These are phyloP conservation scores for Ernsta delagoae DNA, from an alignment of 2,888 invertebrate species.

Conservation along the genomic window DNA sequence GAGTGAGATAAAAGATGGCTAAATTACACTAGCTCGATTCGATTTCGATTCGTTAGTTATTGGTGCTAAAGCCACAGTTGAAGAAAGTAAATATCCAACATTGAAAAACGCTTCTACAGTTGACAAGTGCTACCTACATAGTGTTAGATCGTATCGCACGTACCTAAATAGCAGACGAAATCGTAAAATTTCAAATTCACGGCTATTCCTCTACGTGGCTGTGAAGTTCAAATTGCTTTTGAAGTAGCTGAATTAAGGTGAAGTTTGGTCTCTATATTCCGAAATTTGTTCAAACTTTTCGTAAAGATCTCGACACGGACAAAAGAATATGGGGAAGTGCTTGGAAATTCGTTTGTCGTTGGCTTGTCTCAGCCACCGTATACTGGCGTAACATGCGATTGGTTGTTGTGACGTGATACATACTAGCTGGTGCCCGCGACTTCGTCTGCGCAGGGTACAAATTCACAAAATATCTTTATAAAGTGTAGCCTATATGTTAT, in stretches of 20 bases:
- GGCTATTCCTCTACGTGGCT: slow-evolving; percentile 8
- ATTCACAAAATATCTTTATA: too few relatives aligned
- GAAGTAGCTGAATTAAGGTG: slow-evolving; percentile 30
- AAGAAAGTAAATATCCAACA: neutral
- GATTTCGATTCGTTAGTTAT: too few relatives aligned
- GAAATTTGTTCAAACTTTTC: slow-evolving; percentile 22
- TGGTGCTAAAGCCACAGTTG: too few relatives aligned
- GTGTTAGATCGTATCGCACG: slow-evolving; percentile 1
- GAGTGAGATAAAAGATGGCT: too few relatives aligned
- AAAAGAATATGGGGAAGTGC: neutral
- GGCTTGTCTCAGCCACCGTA: too few relatives aligned
- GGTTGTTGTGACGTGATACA: too few relatives aligned
- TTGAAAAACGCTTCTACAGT: slow-evolving; percentile 7
- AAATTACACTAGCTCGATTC: too few relatives aligned
- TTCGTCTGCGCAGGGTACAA: too few relatives aligned
- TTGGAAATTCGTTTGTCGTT: neutral
- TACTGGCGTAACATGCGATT: too few relatives aligned
- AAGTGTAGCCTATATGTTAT: too few relatives aligned
- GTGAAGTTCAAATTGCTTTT: slow-evolving; percentile 30
- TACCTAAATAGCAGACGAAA: slow-evolving; percentile 8
- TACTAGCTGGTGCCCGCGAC: too few relatives aligned
- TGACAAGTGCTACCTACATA: neutral
- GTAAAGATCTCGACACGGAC: neutral
- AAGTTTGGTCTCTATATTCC: slow-evolving; percentile 27
- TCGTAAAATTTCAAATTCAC: slow-evolving; percentile 30